These are phyloP conservation scores for Dryobates pubescens DNA, from an alignment of 2,797 vertebrate species.

Conservation along the genomic window DNA sequence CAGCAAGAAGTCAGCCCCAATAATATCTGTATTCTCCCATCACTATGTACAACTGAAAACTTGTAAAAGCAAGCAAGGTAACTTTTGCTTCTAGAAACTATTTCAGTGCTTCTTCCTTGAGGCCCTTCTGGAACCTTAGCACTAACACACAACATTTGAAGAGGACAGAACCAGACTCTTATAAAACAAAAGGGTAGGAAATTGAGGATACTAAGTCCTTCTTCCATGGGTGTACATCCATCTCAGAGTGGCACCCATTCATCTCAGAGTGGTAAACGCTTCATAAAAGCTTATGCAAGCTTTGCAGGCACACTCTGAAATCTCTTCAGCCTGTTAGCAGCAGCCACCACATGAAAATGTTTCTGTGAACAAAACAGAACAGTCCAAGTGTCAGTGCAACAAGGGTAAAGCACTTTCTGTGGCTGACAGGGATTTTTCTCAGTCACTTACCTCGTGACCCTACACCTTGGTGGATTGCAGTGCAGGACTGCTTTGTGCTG, in stretches of 20 bases:
- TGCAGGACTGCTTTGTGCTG: background rate
- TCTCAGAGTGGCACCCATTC: background rate
- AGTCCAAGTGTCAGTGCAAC: background rate
- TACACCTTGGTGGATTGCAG: background rate
- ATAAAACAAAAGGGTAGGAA: background rate
- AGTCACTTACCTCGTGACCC: background rate
- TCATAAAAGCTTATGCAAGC: background rate
- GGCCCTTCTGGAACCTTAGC: background rate
- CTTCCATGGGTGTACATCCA: background rate
- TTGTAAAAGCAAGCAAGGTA: background rate
- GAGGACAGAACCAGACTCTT: background rate
- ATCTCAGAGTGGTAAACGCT: background rate
- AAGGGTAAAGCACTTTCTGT: background rate
- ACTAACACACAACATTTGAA: background rate
- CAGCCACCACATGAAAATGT: constrained; percentile 87
- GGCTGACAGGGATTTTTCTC: background rate
- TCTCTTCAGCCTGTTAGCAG: constrained; percentile 87
- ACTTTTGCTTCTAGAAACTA: background rate
- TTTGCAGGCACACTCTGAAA: constrained; percentile 74
- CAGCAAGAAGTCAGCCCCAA: constrained; percentile 20
- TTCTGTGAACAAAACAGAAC: constrained; percentile 79
- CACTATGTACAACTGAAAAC: background rate
- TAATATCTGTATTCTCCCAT: background rate
- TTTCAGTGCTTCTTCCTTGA: background rate
- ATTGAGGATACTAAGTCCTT: background rate